Base-by-base conservation (phyloP, 2,797 vertebrate genomes). In the Cyclopterus lumpus region DNA sequence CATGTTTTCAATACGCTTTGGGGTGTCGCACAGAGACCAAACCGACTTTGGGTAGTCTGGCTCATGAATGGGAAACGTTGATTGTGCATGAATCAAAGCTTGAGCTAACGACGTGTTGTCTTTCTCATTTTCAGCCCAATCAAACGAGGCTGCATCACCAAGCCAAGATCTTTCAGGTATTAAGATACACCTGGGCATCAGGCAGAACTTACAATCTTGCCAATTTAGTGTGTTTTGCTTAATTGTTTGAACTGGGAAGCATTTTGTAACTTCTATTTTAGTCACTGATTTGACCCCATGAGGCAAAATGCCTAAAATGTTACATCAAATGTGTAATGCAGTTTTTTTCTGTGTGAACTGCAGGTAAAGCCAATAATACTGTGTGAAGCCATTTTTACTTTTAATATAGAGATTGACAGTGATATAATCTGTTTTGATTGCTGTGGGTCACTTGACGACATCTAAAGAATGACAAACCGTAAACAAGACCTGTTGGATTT, bases 161-260 rank as follows among this genome's bases (percentile, higher is more conserved):
- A 96, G 95, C 88, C 95, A 95, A 90, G 95, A 95, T 89, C 93
- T 95, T 78, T 95, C 95, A 93, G 95, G 95, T 95, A 95, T 79
- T 73, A 70, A 53, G 24, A 80, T 38, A 30, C 34, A 67, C 24
- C 15, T 15, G 14, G 63, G 40, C 20, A 20, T 65, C 3, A 44
- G 2, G 59, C 38, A 38, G 24, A 71, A 51, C 22, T 22, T 11
- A 8, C 2, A 8, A 0, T 59, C 8, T 4, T 6, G n/a, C 26
- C 26, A 64, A 3, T 14, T 40, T 8, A 24, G 46, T 44, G 14
- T 30, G 65, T 59, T 40, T 5, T 59, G 18, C 28, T 28, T 22
- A 6, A 15, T 49, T 11, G 24, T 62, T 49, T 58, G 32, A 1
- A 44, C 16, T 28, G 6, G 32, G 7, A 65, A 65, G 8, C 14